Percentiles rank a stretch among this genome's conserved stretches.
phyloP scores from a whole-genome alignment of 2,113 vertebrate genomes.

The Alouatta palliata region DNA sequence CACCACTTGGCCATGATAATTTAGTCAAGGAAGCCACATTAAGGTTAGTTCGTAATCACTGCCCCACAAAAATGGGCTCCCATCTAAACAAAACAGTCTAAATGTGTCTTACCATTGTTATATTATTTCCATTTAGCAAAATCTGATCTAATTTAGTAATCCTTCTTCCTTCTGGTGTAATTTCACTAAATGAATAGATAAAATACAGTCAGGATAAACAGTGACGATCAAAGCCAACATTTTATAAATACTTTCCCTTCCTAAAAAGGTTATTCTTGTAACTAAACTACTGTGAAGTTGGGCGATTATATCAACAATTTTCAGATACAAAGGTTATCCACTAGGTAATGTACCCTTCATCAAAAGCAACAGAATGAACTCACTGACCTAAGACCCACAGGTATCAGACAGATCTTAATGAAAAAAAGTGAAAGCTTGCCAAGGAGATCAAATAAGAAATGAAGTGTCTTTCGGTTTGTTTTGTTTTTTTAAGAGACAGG shows the following conservation, averaged over 20 bases:
- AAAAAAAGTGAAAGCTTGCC: conserved; percentile 1
- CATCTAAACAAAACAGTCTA: conserved; percentile 15
- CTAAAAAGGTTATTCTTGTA: neutral
- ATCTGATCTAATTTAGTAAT: conserved; percentile 99
- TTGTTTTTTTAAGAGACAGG: neutral
- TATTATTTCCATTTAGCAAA: conserved; percentile 98
- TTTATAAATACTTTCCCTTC: neutral
- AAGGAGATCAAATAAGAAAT: neutral
- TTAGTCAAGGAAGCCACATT: neutral
- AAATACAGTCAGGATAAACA: conserved; percentile 44
- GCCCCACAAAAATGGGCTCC: neutral
- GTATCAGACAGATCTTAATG: neutral
- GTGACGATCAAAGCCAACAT: conserved; percentile 37
- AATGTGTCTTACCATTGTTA: conserved; percentile 92
- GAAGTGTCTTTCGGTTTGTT: neutral
- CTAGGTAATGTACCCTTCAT: neutral
- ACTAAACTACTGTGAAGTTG: neutral
- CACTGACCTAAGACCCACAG: neutral
- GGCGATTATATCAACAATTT: neutral
- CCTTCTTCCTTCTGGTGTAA: conserved; percentile 96
- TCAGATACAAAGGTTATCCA: neutral
- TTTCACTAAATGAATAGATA: conserved; percentile 88
- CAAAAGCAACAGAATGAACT: neutral
- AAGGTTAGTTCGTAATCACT: neutral
- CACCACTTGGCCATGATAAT: neutral